These are phyloP conservation scores for Epinephelus fuscoguttatus DNA, from an alignment of 2,113 vertebrate species.

Conservation along the genomic window DNA sequence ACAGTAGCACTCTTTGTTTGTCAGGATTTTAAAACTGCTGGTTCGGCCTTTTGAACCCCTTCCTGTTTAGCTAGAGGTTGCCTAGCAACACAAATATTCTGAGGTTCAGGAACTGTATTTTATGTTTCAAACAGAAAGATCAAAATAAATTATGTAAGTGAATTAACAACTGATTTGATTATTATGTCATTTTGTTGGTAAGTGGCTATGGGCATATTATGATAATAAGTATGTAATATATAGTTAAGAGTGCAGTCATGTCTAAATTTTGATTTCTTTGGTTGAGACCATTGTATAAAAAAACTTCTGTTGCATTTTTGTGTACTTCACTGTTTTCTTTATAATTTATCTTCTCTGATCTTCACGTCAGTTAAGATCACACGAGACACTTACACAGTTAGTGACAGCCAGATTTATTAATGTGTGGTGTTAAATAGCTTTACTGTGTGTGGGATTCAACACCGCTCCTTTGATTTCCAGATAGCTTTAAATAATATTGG, in stretches of 20 bases:
- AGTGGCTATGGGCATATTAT: not conserved
- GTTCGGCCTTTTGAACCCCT: not conserved
- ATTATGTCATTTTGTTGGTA: not conserved
- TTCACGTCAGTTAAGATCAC: not conserved
- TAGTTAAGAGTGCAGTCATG: not conserved
- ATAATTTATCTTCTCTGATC: not conserved
- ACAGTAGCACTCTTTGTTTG: not conserved
- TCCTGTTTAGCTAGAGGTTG: not conserved
- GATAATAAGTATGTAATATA: not conserved
- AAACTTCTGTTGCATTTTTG: not conserved
- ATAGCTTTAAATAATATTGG: conserved; percentile 10
- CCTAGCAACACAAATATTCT: not conserved
- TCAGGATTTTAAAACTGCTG: not conserved
- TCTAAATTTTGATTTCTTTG: not conserved
- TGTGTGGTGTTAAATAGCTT: not conserved
- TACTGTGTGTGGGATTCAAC: not conserved
- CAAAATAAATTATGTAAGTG: not conserved
- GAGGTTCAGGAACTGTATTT: not conserved
- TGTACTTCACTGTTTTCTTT: not conserved
- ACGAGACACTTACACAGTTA: not conserved
- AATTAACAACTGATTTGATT: not conserved
- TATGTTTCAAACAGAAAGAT: not conserved
- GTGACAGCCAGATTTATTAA: conserved; percentile 23
- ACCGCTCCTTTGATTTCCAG: not conserved
- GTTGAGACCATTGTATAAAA: not conserved